Evolutionary conservation across 2,113 vertebrate genomes (phyloP).

Genomic region (Syngnathus floridae): DNA sequence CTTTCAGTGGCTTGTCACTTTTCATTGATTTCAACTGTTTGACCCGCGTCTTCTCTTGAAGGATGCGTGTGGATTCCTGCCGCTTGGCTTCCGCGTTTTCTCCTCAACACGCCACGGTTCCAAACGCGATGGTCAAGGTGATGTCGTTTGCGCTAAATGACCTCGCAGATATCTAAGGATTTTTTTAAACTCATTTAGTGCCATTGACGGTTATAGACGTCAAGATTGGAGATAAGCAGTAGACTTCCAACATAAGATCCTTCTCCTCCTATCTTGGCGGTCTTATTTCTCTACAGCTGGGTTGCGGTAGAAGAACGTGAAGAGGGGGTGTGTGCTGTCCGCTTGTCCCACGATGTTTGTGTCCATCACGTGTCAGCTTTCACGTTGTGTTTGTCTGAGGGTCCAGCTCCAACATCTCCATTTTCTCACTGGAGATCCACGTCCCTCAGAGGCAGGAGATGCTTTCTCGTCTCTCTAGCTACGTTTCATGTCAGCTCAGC

Average conservation of each 20-base stretch:
- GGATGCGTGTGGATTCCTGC: constrained; percentile 56
- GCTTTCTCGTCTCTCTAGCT: constrained; percentile 40
- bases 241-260: background rate
- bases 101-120: constrained; percentile 32
- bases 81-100: constrained; percentile 29
- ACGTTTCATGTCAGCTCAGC: constrained; percentile 51
- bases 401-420: constrained; percentile 66
- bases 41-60: constrained; percentile 49
- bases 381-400: constrained; percentile 70
- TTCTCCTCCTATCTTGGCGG: constrained; percentile 13
- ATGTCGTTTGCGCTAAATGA: too few species aligned
- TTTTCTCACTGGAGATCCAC: constrained; percentile 50
- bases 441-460: constrained; percentile 66
- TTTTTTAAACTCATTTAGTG: too few species aligned
- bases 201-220: too few species aligned
- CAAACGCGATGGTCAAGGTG: background rate
- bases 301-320: constrained; percentile 33
- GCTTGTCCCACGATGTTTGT: constrained; percentile 52
- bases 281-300: constrained; percentile 17
- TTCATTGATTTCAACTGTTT: constrained; percentile 63
- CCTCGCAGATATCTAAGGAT: too few species aligned
- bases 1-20: constrained; percentile 63
- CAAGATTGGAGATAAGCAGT: background rate
- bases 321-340: constrained; percentile 13
- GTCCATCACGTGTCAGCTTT: constrained; percentile 73